Base-by-base conservation (phyloP, 92 coral and sea anemone genomes). In the Zoanthus sociatus region DNA sequence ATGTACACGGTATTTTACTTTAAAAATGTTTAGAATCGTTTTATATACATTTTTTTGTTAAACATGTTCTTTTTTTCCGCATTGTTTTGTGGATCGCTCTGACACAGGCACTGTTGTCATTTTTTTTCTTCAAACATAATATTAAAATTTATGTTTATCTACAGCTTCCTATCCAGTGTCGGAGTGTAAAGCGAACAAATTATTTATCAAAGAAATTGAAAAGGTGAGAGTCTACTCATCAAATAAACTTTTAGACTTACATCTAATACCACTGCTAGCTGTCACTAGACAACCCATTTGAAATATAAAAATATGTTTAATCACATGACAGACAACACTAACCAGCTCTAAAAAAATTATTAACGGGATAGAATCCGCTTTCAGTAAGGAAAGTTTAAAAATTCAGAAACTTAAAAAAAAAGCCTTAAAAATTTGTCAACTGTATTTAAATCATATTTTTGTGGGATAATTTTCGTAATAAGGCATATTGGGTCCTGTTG, bases 131-230 rank as follows among this genome's bases (percentile, higher is more conserved):
- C 20, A 63, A n/a, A 63, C 4, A 21, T 45, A 31, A 60, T 45
- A 4, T 26, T 68, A 26, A 26, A 26, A 26, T 26, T 63, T 66
- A 18, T 67, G 37, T 33, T 81, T 79, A 46, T 81, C 44, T 20
- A 46, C 75, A 81, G 85, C 61, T 64, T 67, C 5, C 67, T 81
- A 8, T 46, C 75, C 46, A 66, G 26, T 51, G 66, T 18, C 64
- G 2, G 85, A 81, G 37, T 81, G 85, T 67, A 58, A 81, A 54
- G 66, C 60, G 76, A 81, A 81, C 85, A 81, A 81, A 81, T 84
- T 94, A 17, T 37, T 92, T 69, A 90, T 94, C 66, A 78, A 89
- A 77, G 95, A 94, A 53, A 60, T 91, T 3, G 91, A 73, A 15
- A 91, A 94, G 94, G 98, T 94, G 76, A 44, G 89, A 44, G 18